A percentile compares a stretch with the other conserved stretches of the same genome.
These are phyloP conservation scores for Nycticryphes semicollaris DNA, from an alignment of 2,113 vertebrate species.

Conservation along the genomic window DNA sequence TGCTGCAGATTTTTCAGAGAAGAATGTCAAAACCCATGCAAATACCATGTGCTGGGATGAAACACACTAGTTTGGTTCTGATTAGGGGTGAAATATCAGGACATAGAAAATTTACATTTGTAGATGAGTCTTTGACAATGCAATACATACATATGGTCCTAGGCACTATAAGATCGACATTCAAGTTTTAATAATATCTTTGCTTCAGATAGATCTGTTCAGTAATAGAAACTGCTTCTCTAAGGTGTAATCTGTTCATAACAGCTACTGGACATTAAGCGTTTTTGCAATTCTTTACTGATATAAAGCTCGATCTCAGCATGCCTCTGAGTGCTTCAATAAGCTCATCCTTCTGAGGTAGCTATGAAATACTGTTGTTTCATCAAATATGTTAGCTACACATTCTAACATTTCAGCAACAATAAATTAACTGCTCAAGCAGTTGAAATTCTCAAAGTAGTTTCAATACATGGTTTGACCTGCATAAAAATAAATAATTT, in stretches of 20 bases:
- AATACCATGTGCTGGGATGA: not conserved
- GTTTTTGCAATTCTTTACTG: not conserved
- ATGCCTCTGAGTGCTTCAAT: not conserved
- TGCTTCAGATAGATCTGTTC: conserved; percentile 21
- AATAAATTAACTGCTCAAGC: conserved; percentile 47
- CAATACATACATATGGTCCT: not conserved
- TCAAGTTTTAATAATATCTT: conserved; percentile 64
- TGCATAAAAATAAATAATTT: conserved; percentile 67
- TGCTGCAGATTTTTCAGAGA: not conserved
- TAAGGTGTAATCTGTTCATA: not conserved
- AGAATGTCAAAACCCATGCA: not conserved
- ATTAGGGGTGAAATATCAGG: not conserved
- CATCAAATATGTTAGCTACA: conserved; percentile 15
- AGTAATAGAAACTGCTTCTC: conserved; percentile 53
- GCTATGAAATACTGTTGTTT: not conserved
- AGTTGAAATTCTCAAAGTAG: conserved; percentile 52
- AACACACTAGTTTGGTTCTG: not conserved
- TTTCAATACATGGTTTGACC: conserved; percentile 62
- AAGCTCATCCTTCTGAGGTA: not conserved
- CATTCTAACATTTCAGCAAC: conserved; percentile 14
- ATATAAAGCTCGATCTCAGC: not conserved
- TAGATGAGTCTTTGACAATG: not conserved
- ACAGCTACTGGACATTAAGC: not conserved
- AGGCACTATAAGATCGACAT: conserved; percentile 53
- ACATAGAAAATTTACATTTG: not conserved